A percentile compares a stretch with the other conserved stretches of the same genome.
phyloP scores from a whole-genome alignment of 2,797 vertebrate genomes.

The Tapera naevia region DNA sequence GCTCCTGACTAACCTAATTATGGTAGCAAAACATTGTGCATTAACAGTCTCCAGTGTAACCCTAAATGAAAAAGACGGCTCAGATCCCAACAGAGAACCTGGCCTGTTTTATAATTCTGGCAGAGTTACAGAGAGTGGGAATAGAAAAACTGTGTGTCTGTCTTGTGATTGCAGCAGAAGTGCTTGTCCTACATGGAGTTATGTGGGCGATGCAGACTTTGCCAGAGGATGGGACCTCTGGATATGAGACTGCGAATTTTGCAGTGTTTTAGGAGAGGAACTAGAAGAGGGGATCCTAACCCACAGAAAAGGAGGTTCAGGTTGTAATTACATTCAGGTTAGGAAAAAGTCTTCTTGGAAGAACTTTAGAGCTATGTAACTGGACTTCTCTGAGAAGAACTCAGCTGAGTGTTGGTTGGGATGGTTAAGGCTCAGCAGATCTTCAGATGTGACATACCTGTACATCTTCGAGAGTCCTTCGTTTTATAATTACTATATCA shows the following conservation, averaged over 20 bases:
- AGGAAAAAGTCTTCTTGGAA: background rate
- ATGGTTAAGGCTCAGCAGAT: background rate
- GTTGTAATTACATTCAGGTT: background rate
- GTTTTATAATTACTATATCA: background rate
- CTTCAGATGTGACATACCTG: background rate
- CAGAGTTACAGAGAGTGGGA: background rate
- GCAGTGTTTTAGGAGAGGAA: background rate
- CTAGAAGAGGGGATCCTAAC: background rate
- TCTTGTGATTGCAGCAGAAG: background rate
- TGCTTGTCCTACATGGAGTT: background rate
- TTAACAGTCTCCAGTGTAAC: background rate
- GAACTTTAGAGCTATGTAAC: background rate
- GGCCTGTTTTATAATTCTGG: background rate
- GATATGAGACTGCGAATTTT: background rate
- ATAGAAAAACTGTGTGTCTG: background rate
- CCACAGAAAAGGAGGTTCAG: background rate
- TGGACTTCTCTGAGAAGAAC: background rate
- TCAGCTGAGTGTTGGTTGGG: background rate
- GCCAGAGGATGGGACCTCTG: background rate
- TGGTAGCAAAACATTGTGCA: background rate
- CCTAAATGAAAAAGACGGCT: conserved; percentile 9
- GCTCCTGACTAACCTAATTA: conserved; percentile 24
- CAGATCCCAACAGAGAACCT: background rate
- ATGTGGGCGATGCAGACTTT: background rate
- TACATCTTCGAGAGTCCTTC: background rate